These are phyloP conservation scores for Xylocopa sonorina DNA, from an alignment of 1,140 invertebrate genomes.

Conservation along the genomic window DNA sequence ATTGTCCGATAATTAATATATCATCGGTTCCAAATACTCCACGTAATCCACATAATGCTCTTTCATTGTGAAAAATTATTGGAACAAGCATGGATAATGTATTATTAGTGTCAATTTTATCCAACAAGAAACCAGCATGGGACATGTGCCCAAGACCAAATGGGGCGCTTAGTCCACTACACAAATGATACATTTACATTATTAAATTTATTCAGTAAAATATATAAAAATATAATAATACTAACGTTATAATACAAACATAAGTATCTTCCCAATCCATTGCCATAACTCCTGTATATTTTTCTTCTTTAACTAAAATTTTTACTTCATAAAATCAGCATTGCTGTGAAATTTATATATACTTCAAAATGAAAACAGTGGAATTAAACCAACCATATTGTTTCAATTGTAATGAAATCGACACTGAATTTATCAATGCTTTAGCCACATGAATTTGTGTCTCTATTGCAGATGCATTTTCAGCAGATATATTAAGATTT, in stretches of 20 bases:
- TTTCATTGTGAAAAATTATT: conserved; percentile 71
- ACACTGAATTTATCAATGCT: conserved; percentile 64
- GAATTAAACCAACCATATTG: conserved; percentile 47
- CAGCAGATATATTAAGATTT: conserved; percentile 65
- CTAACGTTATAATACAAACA: conserved; percentile 88
- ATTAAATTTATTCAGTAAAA: conserved; percentile 9
- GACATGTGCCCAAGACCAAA: conserved; percentile 69
- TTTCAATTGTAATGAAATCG: conserved; percentile 20
- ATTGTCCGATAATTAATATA: conserved; percentile 71
- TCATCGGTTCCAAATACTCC: conserved; percentile 76
- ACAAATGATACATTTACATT: conserved; percentile 7
- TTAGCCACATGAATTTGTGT: conserved; percentile 65
- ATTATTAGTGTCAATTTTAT: conserved; percentile 67
- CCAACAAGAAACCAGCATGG: conserved; percentile 74
- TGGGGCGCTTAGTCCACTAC: conserved; percentile 73
- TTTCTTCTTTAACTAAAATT: conserved; percentile 77
- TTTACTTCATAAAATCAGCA: conserved; percentile 60
- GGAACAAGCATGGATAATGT: conserved; percentile 71
- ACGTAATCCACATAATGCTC: conserved; percentile 67
- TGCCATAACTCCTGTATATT: conserved; percentile 84
- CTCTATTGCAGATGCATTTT: conserved; percentile 70
- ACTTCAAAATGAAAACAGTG: conserved; percentile 3
- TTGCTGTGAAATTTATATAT: conserved; percentile 58
- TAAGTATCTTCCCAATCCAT: conserved; percentile 87
- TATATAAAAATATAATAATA: conserved; percentile 56